Conservation (phyloP, 37 sponge, comb jelly and placozoan species). For the Spongia lamella region DNA sequence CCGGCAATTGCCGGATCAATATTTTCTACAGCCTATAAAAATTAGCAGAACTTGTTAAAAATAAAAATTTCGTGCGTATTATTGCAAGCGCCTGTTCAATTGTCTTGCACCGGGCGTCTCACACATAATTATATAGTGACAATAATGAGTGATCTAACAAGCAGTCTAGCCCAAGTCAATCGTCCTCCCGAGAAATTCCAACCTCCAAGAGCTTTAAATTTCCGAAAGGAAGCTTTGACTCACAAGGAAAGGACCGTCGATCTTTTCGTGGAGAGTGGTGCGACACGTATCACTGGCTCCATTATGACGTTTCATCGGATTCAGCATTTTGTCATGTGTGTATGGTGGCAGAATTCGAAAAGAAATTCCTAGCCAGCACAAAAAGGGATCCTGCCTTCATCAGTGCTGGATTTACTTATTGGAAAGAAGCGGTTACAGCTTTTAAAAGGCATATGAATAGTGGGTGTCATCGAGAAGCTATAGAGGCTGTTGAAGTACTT, state of each 20-base stretch:
- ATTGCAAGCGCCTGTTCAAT: too few species aligned
- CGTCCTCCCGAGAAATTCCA: too few species aligned
- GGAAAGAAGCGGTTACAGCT: conserved; percentile 72
- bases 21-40: too few species aligned
- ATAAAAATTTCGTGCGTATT: too few species aligned
- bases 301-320: conserved; percentile 19
- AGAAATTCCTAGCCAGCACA: conserved; percentile 57
- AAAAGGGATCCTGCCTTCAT: conserved; percentile 70
- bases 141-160: too few species aligned
- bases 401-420: conserved; percentile 61
- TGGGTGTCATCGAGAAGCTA: conserved; percentile 78
- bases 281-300: not conserved
- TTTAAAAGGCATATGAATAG: conserved; percentile 72
- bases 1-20: too few species aligned
- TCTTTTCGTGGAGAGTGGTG: not conserved
- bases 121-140: too few species aligned
- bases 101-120: too few species aligned
- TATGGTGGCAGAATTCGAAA: conserved; percentile 34
- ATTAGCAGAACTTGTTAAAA: too few species aligned
- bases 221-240: conserved; percentile 13
- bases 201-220: not conserved
- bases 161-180: too few species aligned
- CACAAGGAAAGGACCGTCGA: not conserved
- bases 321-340: conserved; percentile 58
- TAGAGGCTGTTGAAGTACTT: conserved; percentile 36